A percentile compares a stretch with the other conserved stretches of the same genome.
Evolutionary conservation across 2,797 vertebrate species (phyloP).

Genomic region (Morelia viridis): DNA sequence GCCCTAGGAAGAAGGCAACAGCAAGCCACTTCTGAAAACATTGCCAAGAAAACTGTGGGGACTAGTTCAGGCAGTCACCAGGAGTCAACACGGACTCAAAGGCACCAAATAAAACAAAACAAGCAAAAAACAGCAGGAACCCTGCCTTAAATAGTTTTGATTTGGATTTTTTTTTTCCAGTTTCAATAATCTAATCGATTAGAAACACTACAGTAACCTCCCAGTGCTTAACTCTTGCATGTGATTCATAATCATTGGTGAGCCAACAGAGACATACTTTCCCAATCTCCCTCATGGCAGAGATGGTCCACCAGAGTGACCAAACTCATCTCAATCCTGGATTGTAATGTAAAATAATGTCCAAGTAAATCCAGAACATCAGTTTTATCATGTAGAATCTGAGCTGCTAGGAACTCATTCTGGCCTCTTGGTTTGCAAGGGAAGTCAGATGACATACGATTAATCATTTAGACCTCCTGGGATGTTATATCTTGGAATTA

Average conservation of each 20-base stretch:
- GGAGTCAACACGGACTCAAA: no score
- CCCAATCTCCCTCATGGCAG: background rate
- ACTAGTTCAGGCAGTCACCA: no score
- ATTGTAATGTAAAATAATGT: background rate
- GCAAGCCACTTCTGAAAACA: no score
- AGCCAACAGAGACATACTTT: background rate
- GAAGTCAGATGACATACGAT: background rate
- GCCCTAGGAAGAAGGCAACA: no score
- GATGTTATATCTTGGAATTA: background rate
- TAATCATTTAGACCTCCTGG: background rate
- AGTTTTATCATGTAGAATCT: background rate
- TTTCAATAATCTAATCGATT: background rate
- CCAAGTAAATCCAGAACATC: background rate
- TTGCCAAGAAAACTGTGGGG: no score
- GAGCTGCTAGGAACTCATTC: background rate
- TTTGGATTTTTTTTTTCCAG: no score
- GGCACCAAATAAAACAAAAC: no score
- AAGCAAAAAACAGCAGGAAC: no score
- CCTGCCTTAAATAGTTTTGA: no score
- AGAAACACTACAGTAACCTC: background rate
- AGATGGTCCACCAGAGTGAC: background rate
- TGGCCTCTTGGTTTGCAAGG: background rate
- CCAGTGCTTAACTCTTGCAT: background rate
- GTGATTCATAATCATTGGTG: background rate
- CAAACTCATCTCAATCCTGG: background rate